phyloP scores from a whole-genome alignment of 1,140 invertebrate species.

The Chelonus insularis region DNA sequence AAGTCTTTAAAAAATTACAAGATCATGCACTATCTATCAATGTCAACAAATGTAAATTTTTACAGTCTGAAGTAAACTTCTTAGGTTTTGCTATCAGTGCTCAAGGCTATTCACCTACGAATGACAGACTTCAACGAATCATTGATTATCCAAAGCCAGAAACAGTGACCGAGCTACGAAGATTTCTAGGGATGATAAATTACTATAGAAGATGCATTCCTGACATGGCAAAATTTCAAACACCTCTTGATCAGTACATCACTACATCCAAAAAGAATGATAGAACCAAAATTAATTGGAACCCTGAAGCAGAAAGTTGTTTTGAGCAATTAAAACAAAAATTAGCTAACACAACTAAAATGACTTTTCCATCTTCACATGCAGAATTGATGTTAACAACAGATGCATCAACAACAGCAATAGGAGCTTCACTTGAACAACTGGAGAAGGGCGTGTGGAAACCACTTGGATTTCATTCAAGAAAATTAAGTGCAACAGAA shows the following conservation, averaged over 20 bases:
- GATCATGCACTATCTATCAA: neutral
- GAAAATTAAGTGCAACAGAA: too few relatives aligned
- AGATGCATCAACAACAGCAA: slow-evolving; percentile 8
- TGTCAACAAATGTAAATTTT: neutral
- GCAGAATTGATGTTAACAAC: slow-evolving; percentile 10
- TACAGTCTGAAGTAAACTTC: neutral
- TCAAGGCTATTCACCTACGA: slow-evolving; percentile 38
- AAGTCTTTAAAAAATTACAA: slow-evolving; percentile 2
- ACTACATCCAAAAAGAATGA: slow-evolving; percentile 14
- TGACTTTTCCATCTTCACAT: neutral
- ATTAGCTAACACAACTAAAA: neutral
- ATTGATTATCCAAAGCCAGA: too few relatives aligned
- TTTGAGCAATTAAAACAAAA: neutral
- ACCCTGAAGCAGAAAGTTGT: slow-evolving; percentile 26
- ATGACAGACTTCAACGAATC: slow-evolving; percentile 43
- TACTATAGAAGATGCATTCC: slow-evolving; percentile 44
- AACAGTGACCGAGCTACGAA: too few relatives aligned
- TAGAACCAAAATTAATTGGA: slow-evolving; percentile 40
- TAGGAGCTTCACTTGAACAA: slow-evolving; percentile 29
- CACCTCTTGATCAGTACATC: slow-evolving; percentile 28
- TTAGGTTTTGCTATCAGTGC: slow-evolving; percentile 28
- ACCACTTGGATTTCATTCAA: too few relatives aligned
- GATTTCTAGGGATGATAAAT: slow-evolving; percentile 51
- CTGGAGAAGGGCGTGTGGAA: too few relatives aligned
- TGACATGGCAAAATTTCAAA: slow-evolving; percentile 31